Conservation (phyloP, 53 echinoderm and acorn worm genomes). For the Temnopleurus reevesii region DNA sequence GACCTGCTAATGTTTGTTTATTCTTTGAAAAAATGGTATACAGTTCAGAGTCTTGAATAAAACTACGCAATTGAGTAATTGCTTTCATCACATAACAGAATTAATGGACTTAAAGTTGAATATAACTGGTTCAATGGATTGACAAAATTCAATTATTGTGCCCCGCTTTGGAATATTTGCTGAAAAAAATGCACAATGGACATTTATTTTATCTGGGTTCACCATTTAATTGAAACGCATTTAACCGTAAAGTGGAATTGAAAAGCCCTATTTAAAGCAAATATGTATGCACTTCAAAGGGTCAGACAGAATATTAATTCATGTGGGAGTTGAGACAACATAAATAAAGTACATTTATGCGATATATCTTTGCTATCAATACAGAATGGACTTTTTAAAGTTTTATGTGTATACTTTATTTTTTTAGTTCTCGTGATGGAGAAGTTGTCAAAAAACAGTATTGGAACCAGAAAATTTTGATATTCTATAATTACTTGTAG, state of each 20-base stretch:
- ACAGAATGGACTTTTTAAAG: too few relatives aligned
- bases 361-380: too few relatives aligned
- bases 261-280: background rate
- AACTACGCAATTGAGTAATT: background rate
- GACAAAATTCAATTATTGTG: background rate
- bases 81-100: background rate
- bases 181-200: background rate
- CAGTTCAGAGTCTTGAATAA: background rate
- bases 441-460: too few relatives aligned
- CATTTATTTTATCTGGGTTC: background rate
- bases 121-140: constrained; percentile 16
- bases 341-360: too few relatives aligned
- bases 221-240: background rate
- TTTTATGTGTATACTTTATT: too few relatives aligned
- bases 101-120: background rate
- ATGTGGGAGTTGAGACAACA: background rate
- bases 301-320: background rate
- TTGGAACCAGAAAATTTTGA: too few relatives aligned
- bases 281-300: background rate
- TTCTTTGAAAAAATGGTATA: too few relatives aligned
- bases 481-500: too few relatives aligned
- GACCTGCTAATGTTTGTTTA: too few relatives aligned
- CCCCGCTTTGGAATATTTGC: background rate
- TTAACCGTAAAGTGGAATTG: background rate
- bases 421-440: too few relatives aligned